Conservation (phyloP, 2,888 invertebrate genomes). For the Dasysyrphus albostriatus region DNA sequence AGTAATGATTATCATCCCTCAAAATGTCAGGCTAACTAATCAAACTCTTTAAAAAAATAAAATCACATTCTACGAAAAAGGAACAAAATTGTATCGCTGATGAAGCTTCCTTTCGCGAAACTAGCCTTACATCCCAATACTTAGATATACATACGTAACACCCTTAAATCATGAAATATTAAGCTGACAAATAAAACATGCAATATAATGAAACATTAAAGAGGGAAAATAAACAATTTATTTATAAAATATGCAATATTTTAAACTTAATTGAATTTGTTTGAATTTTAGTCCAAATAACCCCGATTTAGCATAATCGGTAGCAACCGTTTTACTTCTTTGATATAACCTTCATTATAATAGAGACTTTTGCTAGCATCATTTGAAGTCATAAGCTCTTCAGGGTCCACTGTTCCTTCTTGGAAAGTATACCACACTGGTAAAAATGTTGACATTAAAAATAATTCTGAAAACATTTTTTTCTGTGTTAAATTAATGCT, state of each 20-base stretch:
- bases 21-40: no score
- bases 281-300: slow-evolving; percentile 8
- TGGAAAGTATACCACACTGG: slow-evolving; percentile 72
- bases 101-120: no score
- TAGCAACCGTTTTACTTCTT: neutral
- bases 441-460: slow-evolving; percentile 76
- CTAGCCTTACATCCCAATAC: no score
- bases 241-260: no score
- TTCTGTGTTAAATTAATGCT: neutral
- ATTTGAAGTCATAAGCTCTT: slow-evolving; percentile 9
- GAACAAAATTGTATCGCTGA: no score
- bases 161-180: no score
- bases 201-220: neutral
- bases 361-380: neutral
- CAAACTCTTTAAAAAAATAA: no score
- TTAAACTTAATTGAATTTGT: no score
- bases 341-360: neutral
- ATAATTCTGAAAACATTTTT: slow-evolving; percentile 73
- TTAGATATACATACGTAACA: no score
- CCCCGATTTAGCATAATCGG: neutral
- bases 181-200: neutral
- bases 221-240: neutral
- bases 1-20: no score
- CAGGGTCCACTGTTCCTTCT: neutral
- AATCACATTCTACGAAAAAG: no score